Base-by-base conservation (phyloP, 2,888 invertebrate species). In the Lagria hirta region DNA sequence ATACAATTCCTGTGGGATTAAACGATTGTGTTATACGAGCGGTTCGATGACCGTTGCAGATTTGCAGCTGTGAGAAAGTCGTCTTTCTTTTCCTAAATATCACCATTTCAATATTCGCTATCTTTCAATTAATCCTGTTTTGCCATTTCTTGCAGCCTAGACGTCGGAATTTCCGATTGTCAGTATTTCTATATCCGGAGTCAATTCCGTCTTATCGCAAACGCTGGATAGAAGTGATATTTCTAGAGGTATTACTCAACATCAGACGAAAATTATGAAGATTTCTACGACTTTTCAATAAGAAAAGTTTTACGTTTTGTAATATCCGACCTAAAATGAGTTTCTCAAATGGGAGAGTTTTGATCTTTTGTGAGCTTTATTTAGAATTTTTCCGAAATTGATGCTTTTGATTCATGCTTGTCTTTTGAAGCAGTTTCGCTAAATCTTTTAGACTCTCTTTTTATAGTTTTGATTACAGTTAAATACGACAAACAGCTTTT, bases 131-230 rank as follows among this genome's bases (percentile, higher is more conserved):
- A 61, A 60, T 59, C 58, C 57, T 17, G 18, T 24, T 8, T 18
- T 14, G 36, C 14, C 26, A 12, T 8, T 33, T 51, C 43, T 43
- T 20, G 49, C 46, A 38, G 45, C 43, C 38, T 32, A 40, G 40
- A 32, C 43, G 41, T 14, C 22, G 41, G 50, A 55, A 57, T 62
- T 61, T 62, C 61, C 59, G 59, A 58, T 60, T 57, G 59, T 58
- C 55, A 56, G 54, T 57, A 56, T 61, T 61, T 58, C 61, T 53
- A 58, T 58, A 57, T 60, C 57, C 60, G 57, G 52, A 55, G 48
- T 50, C 54, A 52, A 52, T 53, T 47, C 46, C 24, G 48, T 43
- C 53, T 50, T 57, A 49, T 53, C 52, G 49, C 44, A 26, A 12
- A 35, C 43, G 6, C 43, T 29, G 45, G 52, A 51, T 55, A 54